These are phyloP conservation scores for Vulpes ferrilata DNA, from an alignment of 2,113 vertebrate species.

Conservation along the genomic window DNA sequence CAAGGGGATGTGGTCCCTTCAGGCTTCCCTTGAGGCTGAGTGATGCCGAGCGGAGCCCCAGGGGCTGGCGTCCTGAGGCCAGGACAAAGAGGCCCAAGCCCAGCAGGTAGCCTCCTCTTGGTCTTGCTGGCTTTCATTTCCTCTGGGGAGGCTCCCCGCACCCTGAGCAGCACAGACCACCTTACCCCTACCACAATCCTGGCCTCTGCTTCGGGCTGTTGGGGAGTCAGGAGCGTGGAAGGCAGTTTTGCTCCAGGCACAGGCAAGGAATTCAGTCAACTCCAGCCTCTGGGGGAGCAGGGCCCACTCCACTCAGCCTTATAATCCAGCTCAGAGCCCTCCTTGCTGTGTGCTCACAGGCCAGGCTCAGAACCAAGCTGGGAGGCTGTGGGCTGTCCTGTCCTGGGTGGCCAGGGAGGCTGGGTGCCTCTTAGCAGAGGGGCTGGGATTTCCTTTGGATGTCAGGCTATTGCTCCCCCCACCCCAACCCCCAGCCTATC, in stretches of 20 bases:
- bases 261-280: not conserved
- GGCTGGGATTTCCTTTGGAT: rapidly evolving
- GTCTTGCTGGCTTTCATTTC: not conserved
- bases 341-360: rapidly evolving
- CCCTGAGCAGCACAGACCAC: not conserved
- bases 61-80: not conserved
- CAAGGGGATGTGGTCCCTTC: rapidly evolving
- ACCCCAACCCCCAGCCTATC: not conserved
- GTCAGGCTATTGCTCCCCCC: no score
- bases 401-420: not conserved
- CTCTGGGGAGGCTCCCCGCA: rapidly evolving
- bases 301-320: not conserved
- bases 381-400: not conserved
- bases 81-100: not conserved
- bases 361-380: not conserved
- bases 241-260: not conserved
- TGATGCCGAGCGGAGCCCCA: no score
- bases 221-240: not conserved
- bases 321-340: not conserved
- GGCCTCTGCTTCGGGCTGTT: not conserved
- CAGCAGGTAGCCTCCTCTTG: not conserved
- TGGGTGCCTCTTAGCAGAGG: not conserved
- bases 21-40: not conserved
- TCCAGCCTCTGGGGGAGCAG: not conserved
- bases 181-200: not conserved